Base-by-base conservation (phyloP, 2,113 vertebrate species). In the Circaetus cinerascens region DNA sequence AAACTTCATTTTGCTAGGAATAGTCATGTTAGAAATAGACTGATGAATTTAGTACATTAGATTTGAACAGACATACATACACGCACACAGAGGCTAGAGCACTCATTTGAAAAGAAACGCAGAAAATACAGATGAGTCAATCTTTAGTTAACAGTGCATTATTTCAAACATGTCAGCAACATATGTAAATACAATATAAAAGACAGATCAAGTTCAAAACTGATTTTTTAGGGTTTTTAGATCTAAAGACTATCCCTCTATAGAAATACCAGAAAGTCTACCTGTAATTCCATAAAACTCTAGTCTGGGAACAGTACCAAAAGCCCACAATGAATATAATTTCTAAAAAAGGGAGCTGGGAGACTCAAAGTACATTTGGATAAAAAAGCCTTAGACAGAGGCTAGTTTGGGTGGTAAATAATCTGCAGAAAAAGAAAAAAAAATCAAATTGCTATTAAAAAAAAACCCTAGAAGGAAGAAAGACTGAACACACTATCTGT, bases 171-270 rank as follows among this genome's bases (percentile, higher is more conserved):
- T 86, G 78, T 90, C 73, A 86, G 91, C 89, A 95, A 93, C 69
- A 72, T 48, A 76, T 66, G 92, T 34, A 96, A 98, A 95, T 96
- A 97, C 86, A 97, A 96, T 96, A 97, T 76, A 96, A 98, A 97
- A 97, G 94, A 96, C 91, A 95, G 90, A 96, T 77, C 91, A n/a
- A 96, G 82, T 94, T 83, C 90, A 90, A 96, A 96, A 94, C 63
- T 36, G 71, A 73, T 76, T 96, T 83, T 93, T 93, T 56, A 75
- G 73, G 50, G 86, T 27, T 43, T 95, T 95, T 68, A 88, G 79
- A 81, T 73, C 97, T 98, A 97, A 87, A 50, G 40, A 83, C 92
- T 97, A 97, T 32, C 87, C 90, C 83, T 51, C 86, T 84, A 90
- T 73, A 90, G 95, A 95, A 95, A 96, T 53, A 84, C 46, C 83